phyloP scores from a whole-genome alignment of 2,797 vertebrate genomes.

The Premnoplex brunnescens region DNA sequence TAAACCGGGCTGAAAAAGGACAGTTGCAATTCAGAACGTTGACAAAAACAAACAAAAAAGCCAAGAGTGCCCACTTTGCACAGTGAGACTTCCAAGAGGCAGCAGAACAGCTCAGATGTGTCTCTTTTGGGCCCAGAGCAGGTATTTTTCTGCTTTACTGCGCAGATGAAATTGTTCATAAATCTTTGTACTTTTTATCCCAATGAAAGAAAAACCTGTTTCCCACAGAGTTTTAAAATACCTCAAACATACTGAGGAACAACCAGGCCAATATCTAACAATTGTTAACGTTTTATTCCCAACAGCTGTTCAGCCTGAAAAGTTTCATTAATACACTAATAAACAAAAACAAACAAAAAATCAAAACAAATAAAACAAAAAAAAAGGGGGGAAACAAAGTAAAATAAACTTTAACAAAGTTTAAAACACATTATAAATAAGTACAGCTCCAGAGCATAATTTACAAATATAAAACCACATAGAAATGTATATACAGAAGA shows the following conservation, averaged over 20 bases:
- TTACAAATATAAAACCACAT: constrained; percentile 83
- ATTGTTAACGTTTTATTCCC: constrained; percentile 71
- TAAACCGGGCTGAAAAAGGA: background rate
- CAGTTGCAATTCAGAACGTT: background rate
- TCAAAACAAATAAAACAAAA: constrained; percentile 19
- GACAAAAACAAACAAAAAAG: background rate
- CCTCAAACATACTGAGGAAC: constrained; percentile 12
- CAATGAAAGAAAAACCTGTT: background rate
- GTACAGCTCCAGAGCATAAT: constrained; percentile 83
- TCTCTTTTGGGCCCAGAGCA: background rate
- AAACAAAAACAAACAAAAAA: background rate
- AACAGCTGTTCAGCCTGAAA: constrained; percentile 53
- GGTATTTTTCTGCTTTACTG: background rate
- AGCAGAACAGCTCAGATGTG: background rate
- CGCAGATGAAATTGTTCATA: background rate
- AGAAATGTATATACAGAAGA: constrained; percentile 79
- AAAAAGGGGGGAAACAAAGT: background rate
- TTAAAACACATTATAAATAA: constrained; percentile 88
- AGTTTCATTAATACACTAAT: constrained; percentile 46
- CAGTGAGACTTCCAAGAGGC: background rate
- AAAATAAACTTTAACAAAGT: constrained; percentile 61
- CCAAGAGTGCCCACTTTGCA: background rate
- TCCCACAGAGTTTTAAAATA: background rate
- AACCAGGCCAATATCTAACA: constrained; percentile 49
- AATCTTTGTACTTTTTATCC: background rate